Conservation (phyloP, 2,797 vertebrate species). For the Distichodus sexfasciatus region DNA sequence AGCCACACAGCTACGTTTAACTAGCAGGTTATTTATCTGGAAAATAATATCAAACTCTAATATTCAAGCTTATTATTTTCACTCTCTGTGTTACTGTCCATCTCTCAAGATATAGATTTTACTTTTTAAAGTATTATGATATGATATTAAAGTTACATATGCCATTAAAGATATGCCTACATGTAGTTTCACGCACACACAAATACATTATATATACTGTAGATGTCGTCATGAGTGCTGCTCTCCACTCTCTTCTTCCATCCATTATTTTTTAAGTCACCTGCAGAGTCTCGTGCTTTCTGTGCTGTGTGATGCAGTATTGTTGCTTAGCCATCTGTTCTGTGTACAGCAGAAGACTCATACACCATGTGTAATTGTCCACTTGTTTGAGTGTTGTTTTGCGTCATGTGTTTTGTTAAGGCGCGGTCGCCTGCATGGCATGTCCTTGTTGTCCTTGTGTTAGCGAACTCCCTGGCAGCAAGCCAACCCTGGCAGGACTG, state of each 20-base stretch:
- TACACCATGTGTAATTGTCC: not conserved
- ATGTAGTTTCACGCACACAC: too few relatives aligned
- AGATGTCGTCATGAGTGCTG: constrained; percentile 51
- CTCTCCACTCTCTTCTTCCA: constrained; percentile 52
- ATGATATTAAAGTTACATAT: too few relatives aligned
- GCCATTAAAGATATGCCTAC: too few relatives aligned
- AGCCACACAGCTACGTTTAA: too few relatives aligned
- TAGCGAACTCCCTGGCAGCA: constrained; percentile 11
- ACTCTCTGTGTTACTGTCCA: too few relatives aligned
- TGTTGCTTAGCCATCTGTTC: constrained; percentile 25
- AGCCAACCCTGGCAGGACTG: constrained; percentile 36
- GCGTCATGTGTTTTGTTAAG: constrained; percentile 5
- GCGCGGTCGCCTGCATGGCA: constrained; percentile 42
- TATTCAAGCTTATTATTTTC: too few relatives aligned
- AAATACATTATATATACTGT: not conserved
- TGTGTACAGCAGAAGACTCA: constrained; percentile 2
- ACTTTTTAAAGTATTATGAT: too few relatives aligned
- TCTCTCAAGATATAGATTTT: too few relatives aligned
- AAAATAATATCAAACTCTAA: too few relatives aligned
- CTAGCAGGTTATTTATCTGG: not conserved
- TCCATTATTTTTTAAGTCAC: constrained; percentile 22
- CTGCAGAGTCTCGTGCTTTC: constrained; percentile 25
- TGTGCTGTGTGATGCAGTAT: constrained; percentile 30
- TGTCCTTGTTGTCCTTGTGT: constrained; percentile 38
- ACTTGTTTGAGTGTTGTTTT: constrained; percentile 13